These are phyloP conservation scores for Mustela nigripes DNA, from an alignment of 2,113 vertebrate species.

Conservation along the genomic window DNA sequence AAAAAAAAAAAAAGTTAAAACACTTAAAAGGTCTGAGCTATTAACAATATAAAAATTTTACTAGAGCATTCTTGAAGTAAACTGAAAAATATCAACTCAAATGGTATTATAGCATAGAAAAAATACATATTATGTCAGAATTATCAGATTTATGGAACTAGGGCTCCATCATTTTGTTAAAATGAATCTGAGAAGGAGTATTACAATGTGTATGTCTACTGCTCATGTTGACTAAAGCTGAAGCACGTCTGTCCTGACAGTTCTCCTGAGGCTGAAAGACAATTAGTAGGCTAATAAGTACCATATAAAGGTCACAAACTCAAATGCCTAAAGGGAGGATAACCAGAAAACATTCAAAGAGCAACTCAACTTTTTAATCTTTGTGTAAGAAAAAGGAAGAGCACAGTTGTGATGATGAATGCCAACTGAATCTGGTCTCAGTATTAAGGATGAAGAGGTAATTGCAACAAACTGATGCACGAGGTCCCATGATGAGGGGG, in stretches of 20 bases:
- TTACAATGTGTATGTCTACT: background rate
- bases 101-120: background rate
- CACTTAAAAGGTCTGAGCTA: background rate
- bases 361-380: background rate
- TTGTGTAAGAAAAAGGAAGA: background rate
- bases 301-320: background rate
- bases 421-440: background rate
- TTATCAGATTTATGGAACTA: background rate
- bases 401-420: background rate
- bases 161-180: background rate
- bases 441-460: background rate
- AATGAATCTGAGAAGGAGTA: background rate
- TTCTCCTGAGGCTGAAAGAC: background rate
- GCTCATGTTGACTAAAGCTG: background rate
- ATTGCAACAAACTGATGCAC: background rate
- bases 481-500: background rate
- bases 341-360: background rate
- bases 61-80: background rate
- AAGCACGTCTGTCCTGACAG: background rate
- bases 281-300: background rate
- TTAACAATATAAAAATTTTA: constrained; percentile 4
- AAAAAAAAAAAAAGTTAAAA: background rate
- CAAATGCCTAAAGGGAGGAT: background rate
- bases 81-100: constrained; percentile 21
- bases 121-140: background rate